Percentiles rank a stretch among this genome's conserved stretches.
Conservation (phyloP, 1,140 invertebrate genomes). For the Phymorhynchus buccinoides region DNA sequence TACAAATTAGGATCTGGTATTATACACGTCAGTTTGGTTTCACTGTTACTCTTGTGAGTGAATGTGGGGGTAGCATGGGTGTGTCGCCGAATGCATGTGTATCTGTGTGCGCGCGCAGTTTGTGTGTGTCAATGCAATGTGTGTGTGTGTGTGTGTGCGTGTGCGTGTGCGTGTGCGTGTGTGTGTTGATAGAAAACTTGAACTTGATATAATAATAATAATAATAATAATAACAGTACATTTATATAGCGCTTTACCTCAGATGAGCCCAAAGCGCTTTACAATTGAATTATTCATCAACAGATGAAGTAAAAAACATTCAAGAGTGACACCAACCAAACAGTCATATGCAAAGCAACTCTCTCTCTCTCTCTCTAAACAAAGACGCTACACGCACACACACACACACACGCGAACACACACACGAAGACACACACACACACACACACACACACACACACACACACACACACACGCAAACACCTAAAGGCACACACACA, state of each 20-base stretch:
- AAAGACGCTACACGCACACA: constrained; percentile 3
- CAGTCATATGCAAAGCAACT: too few relatives aligned
- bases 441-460: constrained; percentile 22
- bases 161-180: too few relatives aligned
- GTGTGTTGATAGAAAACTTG: background rate
- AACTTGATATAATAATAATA: background rate
- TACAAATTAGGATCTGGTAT: background rate
- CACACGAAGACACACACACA: background rate
- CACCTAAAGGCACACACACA: background rate
- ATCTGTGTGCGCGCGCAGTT: too few relatives aligned
- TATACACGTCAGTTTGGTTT: background rate
- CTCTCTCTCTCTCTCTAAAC: constrained; percentile 17
- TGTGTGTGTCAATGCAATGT: background rate
- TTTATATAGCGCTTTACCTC: too few relatives aligned
- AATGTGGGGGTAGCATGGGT: background rate
- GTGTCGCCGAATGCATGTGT: too few relatives aligned
- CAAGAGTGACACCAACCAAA: too few relatives aligned
- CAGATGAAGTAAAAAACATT: too few relatives aligned
- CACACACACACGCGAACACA: background rate
- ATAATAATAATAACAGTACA: background rate
- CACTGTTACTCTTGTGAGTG: background rate
- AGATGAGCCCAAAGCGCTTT: too few relatives aligned
- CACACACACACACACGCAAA: background rate
- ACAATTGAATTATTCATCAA: background rate
- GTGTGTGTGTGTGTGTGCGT: background rate